These are phyloP conservation scores for Tachyglossus aculeatus DNA, from an alignment of 2,797 vertebrate species.

Conservation along the genomic window DNA sequence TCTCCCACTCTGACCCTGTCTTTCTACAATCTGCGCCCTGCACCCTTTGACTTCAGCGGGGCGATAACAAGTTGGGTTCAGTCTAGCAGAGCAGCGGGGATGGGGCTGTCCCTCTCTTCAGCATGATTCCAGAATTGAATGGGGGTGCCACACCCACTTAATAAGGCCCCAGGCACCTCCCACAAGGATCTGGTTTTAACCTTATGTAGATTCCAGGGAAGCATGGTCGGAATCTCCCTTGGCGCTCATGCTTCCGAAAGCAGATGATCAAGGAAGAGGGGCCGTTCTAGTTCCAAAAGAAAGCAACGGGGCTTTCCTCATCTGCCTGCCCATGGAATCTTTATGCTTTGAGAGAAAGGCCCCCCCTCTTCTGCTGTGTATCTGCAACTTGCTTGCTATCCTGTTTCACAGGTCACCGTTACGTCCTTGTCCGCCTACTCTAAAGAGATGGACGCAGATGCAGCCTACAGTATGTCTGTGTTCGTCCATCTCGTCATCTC, in stretches of 20 bases:
- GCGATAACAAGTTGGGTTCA: not conserved
- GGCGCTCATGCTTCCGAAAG: constrained; percentile 15
- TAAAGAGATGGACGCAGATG: too few species aligned
- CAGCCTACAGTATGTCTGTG: too few species aligned
- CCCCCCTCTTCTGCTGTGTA: not conserved
- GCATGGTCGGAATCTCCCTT: constrained; percentile 6
- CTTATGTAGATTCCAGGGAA: constrained; percentile 8
- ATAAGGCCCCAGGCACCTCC: constrained; percentile 5
- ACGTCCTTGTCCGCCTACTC: too few species aligned
- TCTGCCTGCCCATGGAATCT: constrained; percentile 35
- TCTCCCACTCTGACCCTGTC: constrained; percentile 33
- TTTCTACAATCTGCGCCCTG: constrained; percentile 18
- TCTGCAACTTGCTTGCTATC: not conserved
- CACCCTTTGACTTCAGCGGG: constrained; percentile 29
- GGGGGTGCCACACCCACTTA: too few species aligned
- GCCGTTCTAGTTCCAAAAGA: constrained; percentile 37
- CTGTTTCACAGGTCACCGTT: too few species aligned
- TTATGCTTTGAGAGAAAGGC: constrained; percentile 1
- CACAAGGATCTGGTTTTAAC: constrained; percentile 15
- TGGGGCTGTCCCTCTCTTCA: too few species aligned
- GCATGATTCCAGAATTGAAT: too few species aligned
- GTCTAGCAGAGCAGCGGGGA: constrained; percentile 36
- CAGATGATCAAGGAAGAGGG: constrained; percentile 43
- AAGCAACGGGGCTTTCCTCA: not conserved
- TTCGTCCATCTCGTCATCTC: too few species aligned